Evolutionary conservation across 2,797 vertebrate genomes (phyloP).

Genomic region (Micromesistius poutassou): DNA sequence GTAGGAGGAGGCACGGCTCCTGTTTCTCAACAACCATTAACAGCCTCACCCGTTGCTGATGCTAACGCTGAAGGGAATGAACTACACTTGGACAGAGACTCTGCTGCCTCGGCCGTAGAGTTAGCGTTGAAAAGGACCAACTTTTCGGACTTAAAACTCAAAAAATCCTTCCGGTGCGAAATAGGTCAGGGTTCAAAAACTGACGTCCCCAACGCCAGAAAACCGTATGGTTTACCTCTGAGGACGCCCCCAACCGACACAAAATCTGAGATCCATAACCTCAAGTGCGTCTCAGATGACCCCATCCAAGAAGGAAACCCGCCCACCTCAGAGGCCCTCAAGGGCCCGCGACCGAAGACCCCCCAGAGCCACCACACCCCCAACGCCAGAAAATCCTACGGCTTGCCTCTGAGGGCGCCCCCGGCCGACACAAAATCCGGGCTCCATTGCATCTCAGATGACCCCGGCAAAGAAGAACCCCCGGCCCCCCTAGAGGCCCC

Average conservation of each 20-base stretch:
- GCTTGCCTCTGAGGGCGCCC: constrained; percentile 77
- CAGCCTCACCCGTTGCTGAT: not conserved
- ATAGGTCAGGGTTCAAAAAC: constrained; percentile 20
- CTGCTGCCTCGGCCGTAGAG: constrained; percentile 12
- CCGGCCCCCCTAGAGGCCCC: not conserved
- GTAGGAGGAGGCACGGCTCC: constrained; percentile 1
- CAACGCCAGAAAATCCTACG: constrained; percentile 73
- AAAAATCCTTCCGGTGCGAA: constrained; percentile 41
- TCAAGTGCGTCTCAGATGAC: constrained; percentile 32
- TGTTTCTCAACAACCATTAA: not conserved
- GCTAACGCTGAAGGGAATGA: constrained; percentile 13
- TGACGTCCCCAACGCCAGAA: constrained; percentile 56
- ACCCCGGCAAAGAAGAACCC: constrained; percentile 18
- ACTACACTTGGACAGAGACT: constrained; percentile 16
- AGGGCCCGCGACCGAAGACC: constrained; percentile 54
- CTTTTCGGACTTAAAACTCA: constrained; percentile 17
- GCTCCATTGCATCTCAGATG: constrained; percentile 19
- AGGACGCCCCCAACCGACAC: constrained; percentile 64
- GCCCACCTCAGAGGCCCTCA: constrained; percentile 12
- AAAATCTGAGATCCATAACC: constrained; percentile 28
- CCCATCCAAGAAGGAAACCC: constrained; percentile 10
- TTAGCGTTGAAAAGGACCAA: constrained; percentile 53
- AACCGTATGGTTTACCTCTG: constrained; percentile 80
- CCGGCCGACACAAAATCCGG: constrained; percentile 40
- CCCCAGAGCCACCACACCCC: fast-evolving